Evolutionary conservation across 2,888 invertebrate genomes (phyloP).

Genomic region (Fragum sueziense): DNA sequence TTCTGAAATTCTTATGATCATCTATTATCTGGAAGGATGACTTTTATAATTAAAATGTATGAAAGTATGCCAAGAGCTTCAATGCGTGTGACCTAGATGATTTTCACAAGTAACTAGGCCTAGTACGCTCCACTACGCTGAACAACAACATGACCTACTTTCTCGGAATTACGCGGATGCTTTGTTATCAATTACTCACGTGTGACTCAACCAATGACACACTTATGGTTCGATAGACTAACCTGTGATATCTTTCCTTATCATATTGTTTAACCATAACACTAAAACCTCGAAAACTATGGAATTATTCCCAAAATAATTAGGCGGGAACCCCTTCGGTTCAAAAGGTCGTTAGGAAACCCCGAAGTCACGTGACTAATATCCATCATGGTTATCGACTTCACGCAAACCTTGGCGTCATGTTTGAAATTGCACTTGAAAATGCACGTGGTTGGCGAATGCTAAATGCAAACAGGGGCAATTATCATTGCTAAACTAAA

Average conservation of each 20-base stretch:
- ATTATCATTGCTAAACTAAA: constrained; percentile 5
- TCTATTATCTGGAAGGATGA: no score
- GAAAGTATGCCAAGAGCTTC: no score
- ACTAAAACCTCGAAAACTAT: background rate
- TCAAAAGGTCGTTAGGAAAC: constrained; percentile 77
- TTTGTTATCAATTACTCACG: constrained; percentile 52
- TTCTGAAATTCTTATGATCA: no score
- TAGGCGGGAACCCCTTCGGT: constrained; percentile 73
- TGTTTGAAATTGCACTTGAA: constrained; percentile 71
- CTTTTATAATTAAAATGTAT: no score
- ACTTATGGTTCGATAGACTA: background rate
- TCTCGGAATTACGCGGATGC: constrained; percentile 38
- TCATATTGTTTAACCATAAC: background rate
- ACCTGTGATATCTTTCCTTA: background rate
- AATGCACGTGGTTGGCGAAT: constrained; percentile 68
- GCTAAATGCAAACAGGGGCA: constrained; percentile 21
- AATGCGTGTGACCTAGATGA: background rate
- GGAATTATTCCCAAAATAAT: background rate
- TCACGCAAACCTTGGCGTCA: constrained; percentile 74
- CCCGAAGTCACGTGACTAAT: constrained; percentile 77
- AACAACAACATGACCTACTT: constrained; percentile 67
- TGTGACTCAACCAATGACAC: constrained; percentile 52
- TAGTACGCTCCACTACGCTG: constrained; percentile 9
- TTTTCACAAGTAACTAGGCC: background rate
- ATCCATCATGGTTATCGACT: constrained; percentile 75